Percentiles rank a stretch among this genome's conserved stretches.
phyloP scores from a whole-genome alignment of 1,140 invertebrate species.

The Eulimnadia texana region DNA sequence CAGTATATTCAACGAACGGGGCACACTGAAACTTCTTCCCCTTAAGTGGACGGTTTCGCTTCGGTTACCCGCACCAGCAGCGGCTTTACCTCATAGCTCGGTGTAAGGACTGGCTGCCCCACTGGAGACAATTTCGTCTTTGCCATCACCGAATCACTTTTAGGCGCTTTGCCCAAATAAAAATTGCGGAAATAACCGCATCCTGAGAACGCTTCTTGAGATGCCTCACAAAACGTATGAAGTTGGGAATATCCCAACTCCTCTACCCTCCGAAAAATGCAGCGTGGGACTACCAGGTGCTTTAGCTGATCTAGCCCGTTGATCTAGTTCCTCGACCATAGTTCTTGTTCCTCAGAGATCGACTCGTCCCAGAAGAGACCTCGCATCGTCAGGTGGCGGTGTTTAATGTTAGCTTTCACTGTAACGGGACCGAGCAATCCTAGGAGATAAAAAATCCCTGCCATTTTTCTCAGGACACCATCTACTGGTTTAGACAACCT shows the following conservation, averaged over 20 bases:
- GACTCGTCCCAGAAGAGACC: constrained; percentile 30
- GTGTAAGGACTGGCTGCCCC: not conserved
- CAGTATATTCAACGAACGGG: too few species aligned
- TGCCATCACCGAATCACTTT: not conserved
- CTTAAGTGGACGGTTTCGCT: not conserved
- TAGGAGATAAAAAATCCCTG: not conserved
- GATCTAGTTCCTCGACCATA: not conserved
- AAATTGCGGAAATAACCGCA: too few species aligned
- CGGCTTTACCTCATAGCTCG: not conserved
- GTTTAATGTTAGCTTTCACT: constrained; percentile 8
- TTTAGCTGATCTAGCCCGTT: not conserved
- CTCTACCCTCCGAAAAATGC: constrained; percentile 1
- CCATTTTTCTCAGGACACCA: not conserved
- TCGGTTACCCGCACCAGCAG: not conserved
- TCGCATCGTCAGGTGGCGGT: constrained; percentile 19
- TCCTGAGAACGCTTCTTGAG: not conserved
- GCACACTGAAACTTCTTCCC: not conserved
- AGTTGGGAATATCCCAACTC: not conserved
- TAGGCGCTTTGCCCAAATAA: not conserved
- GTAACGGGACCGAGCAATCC: not conserved
- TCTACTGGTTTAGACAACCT: not conserved
- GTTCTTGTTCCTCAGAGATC: constrained; percentile 19
- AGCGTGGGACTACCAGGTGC: not conserved
- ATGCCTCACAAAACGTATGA: not conserved
- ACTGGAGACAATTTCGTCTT: constrained; percentile 3